phyloP scores from a whole-genome alignment of 2,113 vertebrate genomes.

The Rhodinocichla rosea region DNA sequence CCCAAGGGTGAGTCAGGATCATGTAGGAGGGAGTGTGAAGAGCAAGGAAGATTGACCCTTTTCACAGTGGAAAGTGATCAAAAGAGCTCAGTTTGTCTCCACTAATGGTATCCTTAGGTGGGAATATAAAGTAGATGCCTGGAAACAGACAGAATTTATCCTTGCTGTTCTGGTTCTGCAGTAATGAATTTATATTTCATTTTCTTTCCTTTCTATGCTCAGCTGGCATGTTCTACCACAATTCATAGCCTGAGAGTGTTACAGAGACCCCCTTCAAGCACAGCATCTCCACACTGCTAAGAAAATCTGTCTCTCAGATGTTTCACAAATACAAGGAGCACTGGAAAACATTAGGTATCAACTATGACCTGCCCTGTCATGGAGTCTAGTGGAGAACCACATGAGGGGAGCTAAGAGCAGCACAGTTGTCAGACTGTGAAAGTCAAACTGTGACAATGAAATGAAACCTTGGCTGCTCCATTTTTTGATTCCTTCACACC shows the following conservation, averaged over 20 bases:
- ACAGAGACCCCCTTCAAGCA: neutral
- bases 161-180: neutral
- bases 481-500: neutral
- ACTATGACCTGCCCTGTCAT: neutral
- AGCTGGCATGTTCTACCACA: neutral
- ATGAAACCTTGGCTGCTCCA: neutral
- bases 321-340: neutral
- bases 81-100: neutral
- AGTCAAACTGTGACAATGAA: neutral
- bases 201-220: neutral
- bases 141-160: neutral
- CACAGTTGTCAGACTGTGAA: neutral
- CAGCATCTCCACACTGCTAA: neutral
- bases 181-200: neutral
- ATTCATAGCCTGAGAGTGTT: neutral
- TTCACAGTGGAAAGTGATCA: neutral
- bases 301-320: neutral
- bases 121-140: neutral
- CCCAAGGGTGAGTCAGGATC: constrained; percentile 25
- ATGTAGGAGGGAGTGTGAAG: neutral
- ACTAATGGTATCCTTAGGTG: neutral
- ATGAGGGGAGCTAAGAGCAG: neutral
- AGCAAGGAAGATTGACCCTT: neutral
- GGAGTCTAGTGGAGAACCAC: neutral
- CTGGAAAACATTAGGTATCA: neutral